Conservation (phyloP, 2,113 vertebrate genomes). For the Heliornis fulica region DNA sequence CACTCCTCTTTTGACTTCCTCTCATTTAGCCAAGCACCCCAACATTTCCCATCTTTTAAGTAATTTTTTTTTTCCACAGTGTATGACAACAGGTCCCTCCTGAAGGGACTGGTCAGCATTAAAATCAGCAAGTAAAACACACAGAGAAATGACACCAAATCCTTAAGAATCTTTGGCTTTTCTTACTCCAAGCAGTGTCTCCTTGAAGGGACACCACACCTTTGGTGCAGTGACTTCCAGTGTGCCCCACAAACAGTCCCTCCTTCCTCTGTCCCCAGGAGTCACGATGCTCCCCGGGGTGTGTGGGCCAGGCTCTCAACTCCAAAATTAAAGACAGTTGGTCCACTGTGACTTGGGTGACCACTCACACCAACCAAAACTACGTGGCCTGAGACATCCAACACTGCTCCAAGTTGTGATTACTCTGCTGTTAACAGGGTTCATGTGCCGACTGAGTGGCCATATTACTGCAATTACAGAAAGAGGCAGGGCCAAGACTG, state of each 20-base stretch:
- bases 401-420: neutral
- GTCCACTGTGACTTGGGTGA: no score
- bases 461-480: neutral
- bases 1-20: neutral
- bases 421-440: neutral
- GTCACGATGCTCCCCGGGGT: accelerated
- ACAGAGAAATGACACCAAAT: neutral
- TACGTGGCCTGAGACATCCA: accelerated
- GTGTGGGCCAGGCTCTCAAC: neutral
- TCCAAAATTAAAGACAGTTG: neutral
- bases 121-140: neutral
- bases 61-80: neutral
- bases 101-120: neutral
- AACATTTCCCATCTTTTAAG: neutral
- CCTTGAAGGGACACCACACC: neutral
- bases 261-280: neutral
- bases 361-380: neutral
- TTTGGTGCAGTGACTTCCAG: neutral
- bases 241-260: neutral
- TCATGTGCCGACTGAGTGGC: no score
- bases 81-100: neutral
- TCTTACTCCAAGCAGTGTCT: neutral
- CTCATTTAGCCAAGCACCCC: neutral
- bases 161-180: neutral
- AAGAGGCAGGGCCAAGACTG: no score